Conservation (phyloP, 2,888 invertebrate species). For the Drosophila mayaguana region DNA sequence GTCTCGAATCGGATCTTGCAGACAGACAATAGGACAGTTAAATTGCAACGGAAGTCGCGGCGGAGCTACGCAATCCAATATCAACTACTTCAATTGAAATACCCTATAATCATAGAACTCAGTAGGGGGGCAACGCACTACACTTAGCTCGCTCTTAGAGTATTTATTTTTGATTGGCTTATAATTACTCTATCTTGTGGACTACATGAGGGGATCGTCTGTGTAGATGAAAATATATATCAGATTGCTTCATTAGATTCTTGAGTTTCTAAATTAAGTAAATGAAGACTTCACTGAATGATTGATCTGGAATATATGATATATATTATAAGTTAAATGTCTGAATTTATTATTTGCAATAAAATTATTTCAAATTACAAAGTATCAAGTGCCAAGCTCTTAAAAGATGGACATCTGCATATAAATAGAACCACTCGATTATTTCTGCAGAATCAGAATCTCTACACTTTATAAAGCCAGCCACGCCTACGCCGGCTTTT, state of each 20-base stretch:
- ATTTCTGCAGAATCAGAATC: not conserved
- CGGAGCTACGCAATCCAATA: slow-evolving; percentile 29
- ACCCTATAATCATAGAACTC: slow-evolving; percentile 2
- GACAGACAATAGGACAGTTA: slow-evolving; percentile 34
- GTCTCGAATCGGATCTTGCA: not conserved
- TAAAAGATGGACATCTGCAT: not conserved
- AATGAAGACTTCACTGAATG: too few relatives aligned
- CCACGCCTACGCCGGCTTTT: not conserved
- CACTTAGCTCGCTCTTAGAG: not conserved
- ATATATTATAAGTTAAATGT: not conserved
- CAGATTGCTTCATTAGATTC: not conserved
- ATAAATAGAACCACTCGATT: not conserved
- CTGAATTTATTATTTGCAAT: too few relatives aligned
- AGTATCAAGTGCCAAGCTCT: not conserved
- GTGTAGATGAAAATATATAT: not conserved
- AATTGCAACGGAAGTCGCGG: slow-evolving; percentile 56
- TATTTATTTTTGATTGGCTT: not conserved
- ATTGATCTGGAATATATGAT: not conserved
- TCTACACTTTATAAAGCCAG: not conserved
- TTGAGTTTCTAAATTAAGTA: not conserved
- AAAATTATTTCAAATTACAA: too few relatives aligned
- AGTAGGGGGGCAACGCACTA: not conserved
- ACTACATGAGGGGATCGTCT: too few relatives aligned
- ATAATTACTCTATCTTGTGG: slow-evolving; percentile 5
- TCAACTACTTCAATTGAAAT: slow-evolving; percentile 19